Conservation (phyloP, 2,888 invertebrate genomes). For the Drosophila limbata region DNA sequence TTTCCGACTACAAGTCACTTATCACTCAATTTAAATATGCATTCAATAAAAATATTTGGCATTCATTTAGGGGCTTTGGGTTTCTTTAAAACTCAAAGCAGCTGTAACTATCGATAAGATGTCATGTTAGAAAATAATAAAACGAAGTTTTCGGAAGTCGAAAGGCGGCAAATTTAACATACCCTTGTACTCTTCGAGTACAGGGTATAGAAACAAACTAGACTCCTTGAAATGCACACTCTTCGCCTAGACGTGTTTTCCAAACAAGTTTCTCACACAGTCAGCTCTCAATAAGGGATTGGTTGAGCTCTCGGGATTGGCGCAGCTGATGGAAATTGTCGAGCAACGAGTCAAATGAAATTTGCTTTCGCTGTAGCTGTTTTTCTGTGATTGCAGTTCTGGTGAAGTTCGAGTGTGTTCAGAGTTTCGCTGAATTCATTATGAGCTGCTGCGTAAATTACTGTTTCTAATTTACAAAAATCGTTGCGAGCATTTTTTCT, state of each 20-base stretch:
- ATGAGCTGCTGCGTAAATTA: neutral
- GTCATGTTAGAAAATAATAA: too few relatives aligned
- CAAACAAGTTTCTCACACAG: conserved; percentile 50
- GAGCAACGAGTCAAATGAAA: conserved; percentile 34
- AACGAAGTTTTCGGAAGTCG: too few relatives aligned
- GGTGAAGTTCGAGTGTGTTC: neutral
- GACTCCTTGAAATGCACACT: conserved; percentile 26
- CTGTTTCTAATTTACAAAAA: conserved; percentile 8
- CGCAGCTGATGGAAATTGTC: conserved; percentile 54
- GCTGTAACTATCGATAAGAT: too few relatives aligned
- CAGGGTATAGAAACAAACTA: conserved; percentile 8
- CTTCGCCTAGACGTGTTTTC: conserved; percentile 52
- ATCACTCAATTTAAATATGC: too few relatives aligned
- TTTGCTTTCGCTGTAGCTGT: conserved; percentile 7
- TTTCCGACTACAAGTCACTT: too few relatives aligned
- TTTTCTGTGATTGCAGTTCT: conserved; percentile 30
- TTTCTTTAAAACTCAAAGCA: too few relatives aligned
- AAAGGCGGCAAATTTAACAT: too few relatives aligned
- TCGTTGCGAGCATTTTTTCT: neutral
- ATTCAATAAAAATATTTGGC: too few relatives aligned
- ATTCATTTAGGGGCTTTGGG: too few relatives aligned
- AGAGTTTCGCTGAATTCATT: neutral
- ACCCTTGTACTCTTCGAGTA: neutral
- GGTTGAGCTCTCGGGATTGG: conserved; percentile 23
- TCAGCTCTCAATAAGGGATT: conserved; percentile 24